Evolutionary conservation across 2,888 invertebrate genomes (phyloP), one percentile per base, ranked within the genome.

Genomic region (Acutogordius australiensis): DNA sequence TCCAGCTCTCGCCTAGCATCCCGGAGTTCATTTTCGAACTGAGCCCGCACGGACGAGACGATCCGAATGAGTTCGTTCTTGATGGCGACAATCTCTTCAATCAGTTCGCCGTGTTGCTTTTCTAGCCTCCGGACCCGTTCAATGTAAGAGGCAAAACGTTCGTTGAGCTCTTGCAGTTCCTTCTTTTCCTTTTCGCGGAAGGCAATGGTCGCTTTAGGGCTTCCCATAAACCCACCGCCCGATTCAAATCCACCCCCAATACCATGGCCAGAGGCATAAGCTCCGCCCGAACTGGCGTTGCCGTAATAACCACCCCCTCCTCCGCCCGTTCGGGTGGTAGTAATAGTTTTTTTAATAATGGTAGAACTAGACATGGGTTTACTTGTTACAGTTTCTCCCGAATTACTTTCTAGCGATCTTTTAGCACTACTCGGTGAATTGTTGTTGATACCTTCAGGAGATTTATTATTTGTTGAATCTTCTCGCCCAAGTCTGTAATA

Each of bases 121-220:
- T 72, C 71, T 61, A 72, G 64, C 63, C 71, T 72, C 56, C 71
- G 65, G 23, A 68, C 68, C 45, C 63, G 73, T 68, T 75, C 75
- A 63, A 75, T 74, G 67, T 75, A 75, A 66, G 66, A 69, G 62
- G 74, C 74, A 61, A 75, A 71, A 60, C 74, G 67, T 65, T 74
- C 74, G 66, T 75, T 75, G 63, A 75, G 65, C 63, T 74, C 73
- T 65, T 70, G 70, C 70, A 75, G 69, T 64, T 75, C 74, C 64
- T 72, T 72, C 70, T 75, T 75, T 66, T 75, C 75, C 62, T 67
- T 68, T 63, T 72, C 73, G 45, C 75, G 66, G 60, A 65, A 65
- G 59, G 67, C 67, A 61, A 68, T 66, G 63, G 72, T 71, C 28
- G 73, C 70, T 44, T 67, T 67, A 61, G 66, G 70, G 2, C 73